phyloP scores from a whole-genome alignment of 2,888 invertebrate genomes.

The Sarcophaga rosellei region DNA sequence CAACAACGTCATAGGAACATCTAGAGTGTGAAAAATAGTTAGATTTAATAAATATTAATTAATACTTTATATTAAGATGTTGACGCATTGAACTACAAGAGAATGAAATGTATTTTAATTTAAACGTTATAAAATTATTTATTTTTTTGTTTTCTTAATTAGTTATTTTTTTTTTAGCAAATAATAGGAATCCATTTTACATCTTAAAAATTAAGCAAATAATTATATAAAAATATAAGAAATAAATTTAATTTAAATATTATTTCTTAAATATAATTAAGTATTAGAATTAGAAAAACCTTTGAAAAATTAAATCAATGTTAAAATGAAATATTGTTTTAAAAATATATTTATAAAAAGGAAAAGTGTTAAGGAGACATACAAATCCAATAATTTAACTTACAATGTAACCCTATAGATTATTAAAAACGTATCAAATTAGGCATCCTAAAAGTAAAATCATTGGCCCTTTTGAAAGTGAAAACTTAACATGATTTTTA shows the following conservation, averaged over 20 bases:
- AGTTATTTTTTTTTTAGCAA: conserved; percentile 43
- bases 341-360: neutral
- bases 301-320: conserved; percentile 1
- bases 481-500: neutral
- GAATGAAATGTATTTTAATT: neutral
- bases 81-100: too few relatives aligned
- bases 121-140: conserved; percentile 24
- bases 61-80: too few relatives aligned
- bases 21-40: too few relatives aligned
- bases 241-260: conserved; percentile 38
- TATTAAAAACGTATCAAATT: neutral
- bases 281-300: conserved; percentile 24
- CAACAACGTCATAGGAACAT: too few relatives aligned
- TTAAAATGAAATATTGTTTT: neutral
- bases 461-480: neutral
- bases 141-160: conserved; percentile 40
- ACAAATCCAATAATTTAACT: neutral
- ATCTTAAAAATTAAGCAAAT: conserved; percentile 53
- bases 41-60: too few relatives aligned
- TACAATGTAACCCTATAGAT: conserved; percentile 3
- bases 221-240: conserved; percentile 39
- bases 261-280: conserved; percentile 36
- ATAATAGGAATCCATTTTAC: conserved; percentile 56
- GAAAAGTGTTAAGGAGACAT: neutral
- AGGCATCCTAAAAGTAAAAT: neutral